phyloP scores from a whole-genome alignment of 2,888 invertebrate genomes.

The Mesorhabditis belari region DNA sequence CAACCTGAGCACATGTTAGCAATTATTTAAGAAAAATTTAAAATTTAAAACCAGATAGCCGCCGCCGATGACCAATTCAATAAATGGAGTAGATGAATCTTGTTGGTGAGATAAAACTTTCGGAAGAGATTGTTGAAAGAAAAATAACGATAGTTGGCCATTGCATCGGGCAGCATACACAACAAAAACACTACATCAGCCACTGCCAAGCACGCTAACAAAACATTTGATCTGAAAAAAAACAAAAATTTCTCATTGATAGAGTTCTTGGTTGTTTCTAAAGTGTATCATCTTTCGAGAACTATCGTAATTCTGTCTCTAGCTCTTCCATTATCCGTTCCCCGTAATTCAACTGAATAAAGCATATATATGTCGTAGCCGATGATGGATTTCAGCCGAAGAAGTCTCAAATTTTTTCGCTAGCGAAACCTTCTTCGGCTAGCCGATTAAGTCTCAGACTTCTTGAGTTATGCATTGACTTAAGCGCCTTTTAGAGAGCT shows the following conservation, averaged over 20 bases:
- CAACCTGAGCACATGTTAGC: constrained; percentile 27
- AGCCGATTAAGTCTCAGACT: too few species aligned
- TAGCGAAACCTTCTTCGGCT: too few species aligned
- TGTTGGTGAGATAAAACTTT: constrained; percentile 36
- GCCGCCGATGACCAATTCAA: constrained; percentile 48
- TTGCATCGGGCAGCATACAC: constrained; percentile 43
- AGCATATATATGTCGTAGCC: too few species aligned
- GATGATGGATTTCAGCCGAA: too few species aligned
- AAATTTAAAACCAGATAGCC: constrained; percentile 41
- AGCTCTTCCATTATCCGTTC: background rate
- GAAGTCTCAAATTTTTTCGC: too few species aligned
- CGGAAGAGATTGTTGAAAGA: constrained; percentile 39
- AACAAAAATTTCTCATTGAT: too few species aligned
- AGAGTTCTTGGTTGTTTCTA: background rate
- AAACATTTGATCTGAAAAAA: constrained; percentile 38
- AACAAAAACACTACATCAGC: constrained; percentile 49
- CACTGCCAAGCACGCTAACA: constrained; percentile 44
- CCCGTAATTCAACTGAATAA: too few species aligned
- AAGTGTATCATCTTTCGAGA: background rate
- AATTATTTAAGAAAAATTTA: background rate
- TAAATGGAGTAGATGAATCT: constrained; percentile 42
- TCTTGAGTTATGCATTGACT: too few species aligned
- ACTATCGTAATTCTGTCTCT: background rate
- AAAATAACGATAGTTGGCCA: constrained; percentile 46
- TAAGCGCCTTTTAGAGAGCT: too few species aligned